Evolutionary conservation across 2,888 invertebrate species (phyloP), one percentile per base, ranked within the genome.

Genomic region (Colostygia pectinataria): DNA sequence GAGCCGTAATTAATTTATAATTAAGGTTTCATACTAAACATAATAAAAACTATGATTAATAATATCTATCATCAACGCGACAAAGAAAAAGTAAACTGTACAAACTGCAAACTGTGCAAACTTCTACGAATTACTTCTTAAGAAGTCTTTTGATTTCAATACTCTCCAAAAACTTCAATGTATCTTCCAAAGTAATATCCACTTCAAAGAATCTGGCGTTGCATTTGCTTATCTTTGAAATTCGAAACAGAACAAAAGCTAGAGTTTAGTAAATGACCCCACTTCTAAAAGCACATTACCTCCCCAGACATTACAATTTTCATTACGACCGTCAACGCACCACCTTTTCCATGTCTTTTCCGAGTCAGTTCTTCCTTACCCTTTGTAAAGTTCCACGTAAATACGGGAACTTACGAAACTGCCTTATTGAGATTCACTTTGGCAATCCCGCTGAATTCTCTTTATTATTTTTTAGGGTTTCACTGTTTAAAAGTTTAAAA

Each of bases 281-380:
- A 24, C 42, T 42, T 33, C 45, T 25, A 42, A 54, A 50, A 56
- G 57, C 55, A 57, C 55, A 55, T 34, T 34, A 41, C 46, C 38
- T 39, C 46, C 66, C 38, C 18, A 33, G 27, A 52, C 46, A 57
- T 54, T 50, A 57, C 53, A 54, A 52, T 43, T 57, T 56, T 61
- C 61, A 57, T 58, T 61, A 58, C 53, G 58, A 50, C 62, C 59
- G 65, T 70, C 63, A 65, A 74, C 74, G 83, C 68, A 75, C 86
- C 84, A 84, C 85, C 87, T 85, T 82, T 84, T 82, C 72, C 80
- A 67, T 83, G 83, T 90, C 77, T 80, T 70, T 65, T 72, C 70
- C 71, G 75, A 80, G 80, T 80, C 80, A 78, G 77, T 79, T 77
- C 67, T 70, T 67, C 73, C 74, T 78, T 82, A 83, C 87, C 83